Conservation (phyloP, 2,113 vertebrate genomes). For the Sigmodon hispidus region DNA sequence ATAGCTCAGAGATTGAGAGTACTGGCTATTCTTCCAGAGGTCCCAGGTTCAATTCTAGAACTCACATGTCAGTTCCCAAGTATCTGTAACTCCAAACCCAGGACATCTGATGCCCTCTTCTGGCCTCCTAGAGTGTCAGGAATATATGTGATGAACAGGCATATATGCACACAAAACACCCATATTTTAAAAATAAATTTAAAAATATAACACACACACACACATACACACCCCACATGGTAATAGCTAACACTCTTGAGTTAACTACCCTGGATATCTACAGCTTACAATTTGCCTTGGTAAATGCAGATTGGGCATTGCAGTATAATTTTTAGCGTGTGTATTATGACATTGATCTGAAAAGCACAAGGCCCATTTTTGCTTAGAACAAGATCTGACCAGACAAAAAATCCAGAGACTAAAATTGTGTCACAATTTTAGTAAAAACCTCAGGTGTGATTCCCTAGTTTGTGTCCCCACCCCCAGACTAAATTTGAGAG, state of each 20-base stretch:
- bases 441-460: slow-evolving; percentile 10
- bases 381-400: slow-evolving; percentile 11
- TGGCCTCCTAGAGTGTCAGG: background rate
- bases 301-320: background rate
- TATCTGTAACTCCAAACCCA: background rate
- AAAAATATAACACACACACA: background rate
- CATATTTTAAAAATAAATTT: background rate
- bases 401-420: slow-evolving; percentile 58
- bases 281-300: slow-evolving; percentile 59
- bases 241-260: background rate
- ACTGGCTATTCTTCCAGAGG: background rate
- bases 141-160: background rate
- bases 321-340: slow-evolving; percentile 40
- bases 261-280: slow-evolving; percentile 26
- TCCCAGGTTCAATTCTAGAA: background rate
- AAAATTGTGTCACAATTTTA: slow-evolving; percentile 30
- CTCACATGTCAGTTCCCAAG: background rate
- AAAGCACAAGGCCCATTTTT: slow-evolving; percentile 21
- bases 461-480: background rate
- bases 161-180: background rate
- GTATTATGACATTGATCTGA: slow-evolving; percentile 8
- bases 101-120: background rate
- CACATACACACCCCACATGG: background rate
- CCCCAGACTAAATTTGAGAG: background rate
- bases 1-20: background rate